Base-by-base conservation (phyloP, 2,888 invertebrate species). In the Cryptophagus acutangulus region DNA sequence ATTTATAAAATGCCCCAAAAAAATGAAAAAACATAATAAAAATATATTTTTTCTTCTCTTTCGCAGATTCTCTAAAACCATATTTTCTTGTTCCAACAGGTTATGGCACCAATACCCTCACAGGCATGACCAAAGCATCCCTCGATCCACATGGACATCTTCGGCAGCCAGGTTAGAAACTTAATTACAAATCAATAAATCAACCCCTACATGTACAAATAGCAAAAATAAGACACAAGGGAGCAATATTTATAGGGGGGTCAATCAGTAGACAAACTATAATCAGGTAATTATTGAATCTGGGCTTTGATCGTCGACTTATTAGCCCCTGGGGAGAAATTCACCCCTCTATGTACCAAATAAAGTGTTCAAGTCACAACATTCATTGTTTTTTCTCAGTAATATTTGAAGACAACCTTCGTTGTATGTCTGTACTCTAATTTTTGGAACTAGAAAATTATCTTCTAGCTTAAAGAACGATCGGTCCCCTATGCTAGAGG, bases 111-210 rank as follows among this genome's bases (percentile, higher is more conserved):
- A 88, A 90, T 73, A 78, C 84, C 36, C 70, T 87, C 63, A 78
- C 79, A 54, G 83, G 78, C 51, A 84, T 85, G 82, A 84, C 84
- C 48, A 89, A 89, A 70, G 78, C 87, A 59, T 82, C 86, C 54
- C 74, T 91, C 70, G 91, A 90, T 71, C 85, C 89, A 37, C 90
- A 91, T 73, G 79, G 87, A 63, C 90, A 91, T 74, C 81, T 90
- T 58, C 78, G 90, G 65, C 90, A 90, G 75, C 89, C 90, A 75
- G 89, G 90, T 89, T 70, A 75, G 51, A 38, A 34, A n/a, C n/a
- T 20, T 35, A 10, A 29, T 29, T 9, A n/a, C 10, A 33, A n/a
- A n/a, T n/a, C n/a, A n/a, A n/a, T n/a, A n/a, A n/a, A n/a, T n/a
- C n/a, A n/a, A n/a, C n/a, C n/a, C n/a, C n/a, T n/a, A n/a, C n/a